Base-by-base conservation (phyloP, 2,888 invertebrate genomes). In the Apodemia zela region DNA sequence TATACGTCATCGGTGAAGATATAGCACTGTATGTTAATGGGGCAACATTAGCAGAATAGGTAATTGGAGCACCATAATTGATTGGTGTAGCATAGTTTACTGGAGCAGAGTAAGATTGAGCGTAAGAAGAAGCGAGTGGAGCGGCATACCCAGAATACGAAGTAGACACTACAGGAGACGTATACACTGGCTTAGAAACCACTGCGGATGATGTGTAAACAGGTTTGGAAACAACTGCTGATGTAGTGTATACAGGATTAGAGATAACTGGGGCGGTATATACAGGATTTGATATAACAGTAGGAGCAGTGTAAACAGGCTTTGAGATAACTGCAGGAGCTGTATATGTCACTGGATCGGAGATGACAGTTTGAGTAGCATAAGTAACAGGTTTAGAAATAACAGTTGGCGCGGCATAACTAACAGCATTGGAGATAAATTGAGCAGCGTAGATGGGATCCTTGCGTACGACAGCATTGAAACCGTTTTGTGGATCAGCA, bases 391-490 rank as follows among this genome's bases (percentile, higher is more conserved):
- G 45, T 33, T 38, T 62, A n/a, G 47, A 60, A 35, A 54, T 54
- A 21, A 42, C 62, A n/a, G 60, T 11, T 3, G 57, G 54, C 10
- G 35, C 18, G 17, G 61, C 54, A 54, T 54, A 54, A 5, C 21
- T 54, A 8, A 57, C 68, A 61, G 68, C 25, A 25, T 38, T 62
- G 15, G 47, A 63, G 35, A 25, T 29, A 21, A 49, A 59, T 6
- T 33, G 71, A 13, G 79, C 77, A 62, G 71, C 75, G 57, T 76
- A 73, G 17, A 85, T 78, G 10, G 81, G 80, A 75, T 88, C 89
- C 70, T 85, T 89, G 75, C 85, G 87, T 0, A 93, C 92, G 58
- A 92, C 84, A 57, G 92, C 93, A 79, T 92, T 92, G 81, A 92
- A 93, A 21, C 93, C 92, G 65, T 76, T 80, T 63, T 84, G 73